Evolutionary conservation across 1,140 invertebrate species (phyloP), one percentile per base, ranked within the genome.

Genomic region (Trichoplusia ni): DNA sequence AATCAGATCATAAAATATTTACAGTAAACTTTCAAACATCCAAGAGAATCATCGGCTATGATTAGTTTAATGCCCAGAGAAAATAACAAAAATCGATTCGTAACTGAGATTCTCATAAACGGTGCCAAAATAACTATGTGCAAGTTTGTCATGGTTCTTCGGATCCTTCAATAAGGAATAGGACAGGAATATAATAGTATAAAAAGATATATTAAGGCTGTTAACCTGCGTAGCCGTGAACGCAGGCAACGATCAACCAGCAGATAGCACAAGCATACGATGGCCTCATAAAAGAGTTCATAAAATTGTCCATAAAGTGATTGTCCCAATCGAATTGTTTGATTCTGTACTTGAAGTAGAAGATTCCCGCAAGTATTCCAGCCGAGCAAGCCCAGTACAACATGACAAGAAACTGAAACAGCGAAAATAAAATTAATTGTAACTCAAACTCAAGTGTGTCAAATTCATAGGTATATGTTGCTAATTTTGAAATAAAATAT

Each of bases 201-300:
- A 29, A 14, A 1, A 94, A 31, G 31, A 54, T 31, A 23, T 14
- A 4, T n/a, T 60, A 14, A 40, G 53, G 14, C 8, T 2, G 18
- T 37, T 38, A 69, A 81, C 78, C 81, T 71, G 65, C 66, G 46
- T 75, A 78, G 9, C 73, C 79, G 21, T 81, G 70, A 6, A 58
- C 49, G 35, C 75, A 82, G 2, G 77, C 77, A 29, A 82, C 71
- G 3, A 81, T 72, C 5, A 81, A 16, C 74, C 78, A 81, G 6
- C 71, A 70, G 8, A 82, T 27, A 2, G 47, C 68, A 0, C 65
- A 11, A 8, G 71, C 69, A 73, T 78, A 82, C 18, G 59, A 31
- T 1, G 69, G 64, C 25, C 77, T 85, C 16, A 92, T 89, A 1
- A 95, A 81, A 3, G 92, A 92, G 67, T 94, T 95, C 7, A 94